Percentiles rank a stretch among this genome's conserved stretches.
phyloP scores from a whole-genome alignment of 2,113 vertebrate genomes.

The Struthidea cinerea region DNA sequence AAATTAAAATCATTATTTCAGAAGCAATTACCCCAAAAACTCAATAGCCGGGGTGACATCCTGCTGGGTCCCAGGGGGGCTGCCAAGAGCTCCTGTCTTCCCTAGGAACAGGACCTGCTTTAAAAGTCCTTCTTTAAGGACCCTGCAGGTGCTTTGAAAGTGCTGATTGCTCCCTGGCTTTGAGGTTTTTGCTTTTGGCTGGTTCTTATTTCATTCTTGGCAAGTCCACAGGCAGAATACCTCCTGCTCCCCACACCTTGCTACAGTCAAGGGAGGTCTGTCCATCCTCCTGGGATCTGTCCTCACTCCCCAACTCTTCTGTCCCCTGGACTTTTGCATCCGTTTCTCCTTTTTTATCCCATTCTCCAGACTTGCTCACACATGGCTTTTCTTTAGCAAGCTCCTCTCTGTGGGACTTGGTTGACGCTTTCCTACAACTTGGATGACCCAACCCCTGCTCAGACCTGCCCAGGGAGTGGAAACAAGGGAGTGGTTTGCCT shows the following conservation, averaged over 20 bases:
- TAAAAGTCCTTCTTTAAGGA: not conserved
- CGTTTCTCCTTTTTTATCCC: not conserved
- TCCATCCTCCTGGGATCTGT: not conserved
- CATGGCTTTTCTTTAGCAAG: not conserved
- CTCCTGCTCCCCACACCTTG: not conserved
- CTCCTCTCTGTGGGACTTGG: not conserved
- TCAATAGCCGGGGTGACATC: not conserved
- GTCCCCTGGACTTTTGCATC: not conserved
- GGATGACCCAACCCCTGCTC: not conserved
- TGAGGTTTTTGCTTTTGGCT: not conserved
- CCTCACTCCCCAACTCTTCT: not conserved
- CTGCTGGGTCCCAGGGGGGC: not conserved
- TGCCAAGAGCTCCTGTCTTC: not conserved
- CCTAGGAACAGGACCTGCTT: not conserved
- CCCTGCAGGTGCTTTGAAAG: not conserved
- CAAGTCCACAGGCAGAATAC: not conserved
- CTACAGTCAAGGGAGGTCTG: not conserved
- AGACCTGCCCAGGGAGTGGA: not conserved
- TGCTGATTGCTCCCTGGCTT: not conserved
- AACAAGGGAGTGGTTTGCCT: not conserved
- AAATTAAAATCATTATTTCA: not conserved
- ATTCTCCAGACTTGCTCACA: not conserved
- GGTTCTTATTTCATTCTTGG: not conserved
- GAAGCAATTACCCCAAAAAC: not conserved
- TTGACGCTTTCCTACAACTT: not conserved